phyloP scores from a whole-genome alignment of 2,797 vertebrate species.

The Pterois miles region DNA sequence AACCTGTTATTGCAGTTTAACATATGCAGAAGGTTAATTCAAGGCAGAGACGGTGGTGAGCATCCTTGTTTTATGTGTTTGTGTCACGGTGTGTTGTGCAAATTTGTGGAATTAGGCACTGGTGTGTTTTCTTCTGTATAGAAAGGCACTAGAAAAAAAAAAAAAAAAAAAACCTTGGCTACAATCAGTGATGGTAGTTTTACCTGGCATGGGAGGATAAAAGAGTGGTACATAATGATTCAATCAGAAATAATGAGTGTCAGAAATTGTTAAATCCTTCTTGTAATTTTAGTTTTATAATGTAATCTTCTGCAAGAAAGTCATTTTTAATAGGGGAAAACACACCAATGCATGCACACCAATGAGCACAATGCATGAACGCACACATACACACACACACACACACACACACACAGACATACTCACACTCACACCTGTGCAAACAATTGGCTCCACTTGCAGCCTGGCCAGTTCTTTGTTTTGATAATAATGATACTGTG shows the following conservation, averaged over 20 bases:
- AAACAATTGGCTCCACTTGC: slow-evolving; percentile 76
- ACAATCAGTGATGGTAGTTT: neutral
- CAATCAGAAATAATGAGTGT: slow-evolving; percentile 1
- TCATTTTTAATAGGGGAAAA: slow-evolving; percentile 18
- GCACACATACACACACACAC: slow-evolving; percentile 38
- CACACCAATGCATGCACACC: slow-evolving; percentile 46
- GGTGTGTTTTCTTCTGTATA: slow-evolving; percentile 20
- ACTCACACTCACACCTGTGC: slow-evolving; percentile 64
- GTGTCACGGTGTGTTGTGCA: slow-evolving; percentile 51
- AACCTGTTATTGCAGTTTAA: slow-evolving; percentile 81
- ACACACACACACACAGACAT: slow-evolving; percentile 41
- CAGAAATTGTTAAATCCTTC: neutral
- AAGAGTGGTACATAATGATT: slow-evolving; percentile 20
- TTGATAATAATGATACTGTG: slow-evolving; percentile 76
- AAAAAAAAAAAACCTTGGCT: neutral
- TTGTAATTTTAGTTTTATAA: slow-evolving; percentile 8
- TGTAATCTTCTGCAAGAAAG: neutral
- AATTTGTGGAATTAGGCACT: slow-evolving; percentile 63
- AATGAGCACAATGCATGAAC: slow-evolving; percentile 57
- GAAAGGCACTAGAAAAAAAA: neutral
- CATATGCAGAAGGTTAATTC: slow-evolving; percentile 82
- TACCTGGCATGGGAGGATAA: slow-evolving; percentile 1
- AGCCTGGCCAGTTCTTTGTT: slow-evolving; percentile 77
- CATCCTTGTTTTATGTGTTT: slow-evolving; percentile 64
- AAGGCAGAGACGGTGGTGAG: slow-evolving; percentile 64